Base-by-base conservation (phyloP, 2,888 invertebrate species). In the Microdon myrmicae region DNA sequence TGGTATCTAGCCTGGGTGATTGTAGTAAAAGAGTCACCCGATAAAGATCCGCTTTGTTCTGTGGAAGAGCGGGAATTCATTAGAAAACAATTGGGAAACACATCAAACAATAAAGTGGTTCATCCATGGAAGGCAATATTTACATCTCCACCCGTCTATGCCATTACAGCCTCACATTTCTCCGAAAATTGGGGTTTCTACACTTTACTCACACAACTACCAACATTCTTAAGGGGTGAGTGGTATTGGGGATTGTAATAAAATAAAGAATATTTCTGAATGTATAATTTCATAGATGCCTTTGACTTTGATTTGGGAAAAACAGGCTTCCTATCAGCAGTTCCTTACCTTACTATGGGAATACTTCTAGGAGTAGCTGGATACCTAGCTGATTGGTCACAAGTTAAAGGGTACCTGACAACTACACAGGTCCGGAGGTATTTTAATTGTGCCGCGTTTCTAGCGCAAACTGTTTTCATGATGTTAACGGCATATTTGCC, bases 141-240 rank as follows among this genome's bases (percentile, higher is more conserved):
- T 37, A 85, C 83, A 0, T 93, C 92, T 0, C 82, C 84, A 43
- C 87, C 92, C 0, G 90, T 93, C 7, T 93, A 91, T 88, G 91
- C 92, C 0, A 90, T 93, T 25, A 85, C 90, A 1, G 84, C 87
- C 39, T 90, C 92, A 1, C 92, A 93, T 76, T 92, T 92, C 79
- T 88, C 90, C 17, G 92, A 93, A 77, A 92, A 92, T 78, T 93
- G 93, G 93, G 93, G 93, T 3, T 92, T 92, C 79, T 93, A 93
- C 72, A 93, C 92, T 0, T 81, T 93, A 68, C 83, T 93, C 2
- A 93, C 92, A 0, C 90, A 90, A 73, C 78, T 93, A 29, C 93
- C 93, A 2, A 90, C 89, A 10, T 93, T 90, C 73, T 86, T 93
- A 83, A 88, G 85, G 80, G 90, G 92, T 91, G 75, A 71, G 55